phyloP scores from a whole-genome alignment of 64 coral and sea anemone genomes.

The Porites australiensis region DNA sequence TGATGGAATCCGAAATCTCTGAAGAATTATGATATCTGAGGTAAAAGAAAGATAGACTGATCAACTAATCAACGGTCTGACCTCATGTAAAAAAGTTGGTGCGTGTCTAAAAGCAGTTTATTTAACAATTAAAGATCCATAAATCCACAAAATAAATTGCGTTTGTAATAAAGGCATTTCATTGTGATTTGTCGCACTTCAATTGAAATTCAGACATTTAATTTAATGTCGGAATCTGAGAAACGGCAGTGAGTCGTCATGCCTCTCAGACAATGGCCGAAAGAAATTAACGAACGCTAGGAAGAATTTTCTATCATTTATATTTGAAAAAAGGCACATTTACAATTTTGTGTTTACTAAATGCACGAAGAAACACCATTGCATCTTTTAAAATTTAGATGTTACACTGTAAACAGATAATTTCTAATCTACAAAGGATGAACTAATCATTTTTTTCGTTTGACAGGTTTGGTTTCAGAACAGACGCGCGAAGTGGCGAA shows the following conservation, averaged over 20 bases:
- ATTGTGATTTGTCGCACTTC: neutral
- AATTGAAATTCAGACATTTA: neutral
- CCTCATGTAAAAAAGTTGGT: no score
- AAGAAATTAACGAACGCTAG: no score
- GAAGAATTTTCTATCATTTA: no score
- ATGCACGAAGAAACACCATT: conserved; percentile 10
- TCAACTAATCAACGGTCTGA: neutral
- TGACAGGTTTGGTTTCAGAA: conserved; percentile 99
- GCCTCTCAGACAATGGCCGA: neutral
- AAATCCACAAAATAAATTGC: neutral
- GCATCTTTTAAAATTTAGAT: neutral
- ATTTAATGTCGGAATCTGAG: conserved; percentile 3
- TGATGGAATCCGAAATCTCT: neutral
- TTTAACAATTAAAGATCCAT: neutral
- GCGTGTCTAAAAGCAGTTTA: neutral
- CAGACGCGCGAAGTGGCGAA: conserved; percentile 97
- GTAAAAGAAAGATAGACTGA: neutral
- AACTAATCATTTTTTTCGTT: conserved; percentile 2
- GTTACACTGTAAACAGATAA: neutral
- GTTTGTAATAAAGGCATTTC: neutral
- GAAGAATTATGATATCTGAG: no score
- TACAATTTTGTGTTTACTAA: no score
- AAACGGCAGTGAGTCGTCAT: neutral
- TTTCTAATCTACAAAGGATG: no score
- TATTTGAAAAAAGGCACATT: no score